phyloP scores from a whole-genome alignment of 2,888 invertebrate species.

The Chrysolina oricalcia region DNA sequence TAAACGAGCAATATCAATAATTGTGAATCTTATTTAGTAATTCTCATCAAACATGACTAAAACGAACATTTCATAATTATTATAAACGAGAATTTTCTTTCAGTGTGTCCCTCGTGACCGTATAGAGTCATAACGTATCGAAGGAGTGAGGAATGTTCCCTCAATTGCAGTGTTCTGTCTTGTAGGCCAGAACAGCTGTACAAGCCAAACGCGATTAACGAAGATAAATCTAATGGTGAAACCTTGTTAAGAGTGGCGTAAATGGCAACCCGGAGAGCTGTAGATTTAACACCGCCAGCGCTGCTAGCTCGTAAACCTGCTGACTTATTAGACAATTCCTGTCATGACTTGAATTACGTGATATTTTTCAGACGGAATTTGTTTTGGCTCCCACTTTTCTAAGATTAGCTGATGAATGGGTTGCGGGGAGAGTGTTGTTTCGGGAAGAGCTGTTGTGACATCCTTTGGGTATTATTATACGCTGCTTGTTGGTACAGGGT shows the following conservation, averaged over 20 bases:
- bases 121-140: conserved; percentile 67
- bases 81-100: too few relatives aligned
- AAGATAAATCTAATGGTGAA: conserved; percentile 73
- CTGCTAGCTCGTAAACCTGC: conserved; percentile 54
- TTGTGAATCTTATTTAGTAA: too few relatives aligned
- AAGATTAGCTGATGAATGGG: conserved; percentile 34
- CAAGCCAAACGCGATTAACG: conserved; percentile 71
- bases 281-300: conserved; percentile 63
- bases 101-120: conserved; percentile 56
- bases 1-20: too few relatives aligned
- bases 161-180: conserved; percentile 61
- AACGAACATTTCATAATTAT: too few relatives aligned
- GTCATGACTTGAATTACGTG: conserved; percentile 54
- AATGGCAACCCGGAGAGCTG: conserved; percentile 66
- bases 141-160: conserved; percentile 62
- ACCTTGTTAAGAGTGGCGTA: conserved; percentile 70
- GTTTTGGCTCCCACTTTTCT: conserved; percentile 43
- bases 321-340: conserved; percentile 66
- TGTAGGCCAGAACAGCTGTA: conserved; percentile 69
- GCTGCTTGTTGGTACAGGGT: neutral
- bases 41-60: too few relatives aligned
- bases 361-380: conserved; percentile 47
- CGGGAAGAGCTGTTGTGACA: neutral
- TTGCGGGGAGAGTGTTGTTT: neutral
- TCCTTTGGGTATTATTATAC: neutral